A percentile compares a stretch with the other conserved stretches of the same genome.
phyloP scores from a whole-genome alignment of 2,888 invertebrate genomes.

The Drepana falcataria region DNA sequence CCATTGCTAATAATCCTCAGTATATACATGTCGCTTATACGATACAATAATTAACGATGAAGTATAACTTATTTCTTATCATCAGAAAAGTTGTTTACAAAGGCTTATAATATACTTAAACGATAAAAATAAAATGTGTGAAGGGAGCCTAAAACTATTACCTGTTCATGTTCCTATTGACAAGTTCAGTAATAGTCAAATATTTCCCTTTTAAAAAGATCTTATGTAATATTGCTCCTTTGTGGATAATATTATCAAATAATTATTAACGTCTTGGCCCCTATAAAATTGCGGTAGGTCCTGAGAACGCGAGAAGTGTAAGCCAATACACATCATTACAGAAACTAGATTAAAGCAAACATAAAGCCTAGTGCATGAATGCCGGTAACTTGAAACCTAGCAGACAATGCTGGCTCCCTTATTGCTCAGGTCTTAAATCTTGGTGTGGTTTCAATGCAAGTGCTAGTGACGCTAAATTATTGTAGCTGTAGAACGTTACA shows the following conservation, averaged over 20 bases:
- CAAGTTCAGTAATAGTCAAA: no score
- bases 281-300: conserved; percentile 35
- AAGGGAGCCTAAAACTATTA: no score
- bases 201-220: no score
- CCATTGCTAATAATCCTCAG: not conserved
- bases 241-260: no score
- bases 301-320: conserved; percentile 21
- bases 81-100: no score
- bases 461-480: conserved; percentile 75
- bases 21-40: no score
- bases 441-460: conserved; percentile 74
- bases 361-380: conserved; percentile 57
- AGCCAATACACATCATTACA: conserved; percentile 19
- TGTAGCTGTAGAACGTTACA: conserved; percentile 67
- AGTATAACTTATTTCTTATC: no score
- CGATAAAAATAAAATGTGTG: no score
- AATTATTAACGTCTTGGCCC: conserved; percentile 13
- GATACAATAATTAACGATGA: no score
- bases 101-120: no score
- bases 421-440: conserved; percentile 77
- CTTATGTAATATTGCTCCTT: no score
- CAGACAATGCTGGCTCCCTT: conserved; percentile 72
- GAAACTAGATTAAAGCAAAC: conserved; percentile 48
- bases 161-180: no score
- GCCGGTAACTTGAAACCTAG: conserved; percentile 65